Evolutionary conservation across 2,113 vertebrate genomes (phyloP).

Genomic region (Chionodraco myersi): DNA sequence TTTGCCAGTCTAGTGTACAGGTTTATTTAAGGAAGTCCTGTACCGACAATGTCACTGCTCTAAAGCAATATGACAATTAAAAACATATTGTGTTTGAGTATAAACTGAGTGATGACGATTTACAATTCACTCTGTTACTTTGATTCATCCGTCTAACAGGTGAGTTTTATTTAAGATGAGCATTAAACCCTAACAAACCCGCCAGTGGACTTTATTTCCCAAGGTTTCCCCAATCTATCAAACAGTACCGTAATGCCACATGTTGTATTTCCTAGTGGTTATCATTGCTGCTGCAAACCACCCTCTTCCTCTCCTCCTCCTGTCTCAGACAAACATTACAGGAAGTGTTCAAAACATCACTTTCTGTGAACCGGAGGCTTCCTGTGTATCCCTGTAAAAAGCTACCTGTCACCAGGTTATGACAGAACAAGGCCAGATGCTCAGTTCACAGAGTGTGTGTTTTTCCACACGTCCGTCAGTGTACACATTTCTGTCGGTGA

Average conservation of each 20-base stretch:
- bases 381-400: not conserved
- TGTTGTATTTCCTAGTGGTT: not conserved
- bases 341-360: not conserved
- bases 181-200: not conserved
- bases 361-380: not conserved
- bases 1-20: too few species aligned
- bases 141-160: not conserved
- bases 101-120: too few species aligned
- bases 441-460: constrained; percentile 22
- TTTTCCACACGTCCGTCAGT: not conserved
- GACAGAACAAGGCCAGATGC: not conserved
- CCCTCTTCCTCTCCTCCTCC: not conserved
- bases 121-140: not conserved
- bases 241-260: not conserved
- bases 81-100: too few species aligned
- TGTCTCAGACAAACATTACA: constrained; percentile 3
- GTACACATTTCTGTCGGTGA: not conserved
- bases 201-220: not conserved
- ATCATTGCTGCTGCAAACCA: not conserved
- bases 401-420: constrained; percentile 11
- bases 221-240: not conserved
- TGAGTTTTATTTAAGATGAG: not conserved
- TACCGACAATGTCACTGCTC: too few species aligned
- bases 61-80: too few species aligned
- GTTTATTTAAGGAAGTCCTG: too few species aligned